Percentiles rank a stretch among this genome's conserved stretches.
phyloP scores from a whole-genome alignment of 2,888 invertebrate genomes.

The Oithona nana region DNA sequence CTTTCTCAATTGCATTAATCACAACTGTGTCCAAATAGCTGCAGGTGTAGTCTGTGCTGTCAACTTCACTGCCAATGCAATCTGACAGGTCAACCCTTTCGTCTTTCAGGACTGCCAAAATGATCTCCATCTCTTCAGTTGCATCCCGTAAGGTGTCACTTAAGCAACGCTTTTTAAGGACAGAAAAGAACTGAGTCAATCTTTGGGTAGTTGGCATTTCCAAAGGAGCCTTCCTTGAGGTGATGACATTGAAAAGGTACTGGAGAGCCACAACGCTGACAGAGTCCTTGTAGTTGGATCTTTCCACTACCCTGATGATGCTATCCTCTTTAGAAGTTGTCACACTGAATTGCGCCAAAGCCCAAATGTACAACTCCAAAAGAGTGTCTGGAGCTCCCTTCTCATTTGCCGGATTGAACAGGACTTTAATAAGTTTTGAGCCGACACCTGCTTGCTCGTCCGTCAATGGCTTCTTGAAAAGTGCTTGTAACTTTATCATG shows the following conservation, averaged over 20 bases:
- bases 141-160: not conserved
- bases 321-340: not conserved
- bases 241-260: not conserved
- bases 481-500: not conserved
- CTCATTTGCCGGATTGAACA: not conserved
- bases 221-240: not conserved
- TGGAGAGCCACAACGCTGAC: not conserved
- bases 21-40: not conserved
- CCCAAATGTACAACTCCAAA: not conserved
- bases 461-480: not conserved
- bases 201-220: not conserved
- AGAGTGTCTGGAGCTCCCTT: not conserved
- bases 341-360: not conserved
- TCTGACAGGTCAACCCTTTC: not conserved
- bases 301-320: not conserved
- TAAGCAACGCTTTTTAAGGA: not conserved
- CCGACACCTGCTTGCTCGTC: not conserved
- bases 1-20: not conserved
- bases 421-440: not conserved
- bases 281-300: not conserved
- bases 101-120: not conserved
- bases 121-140: not conserved
- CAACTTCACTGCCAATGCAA: not conserved
- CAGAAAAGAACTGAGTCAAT: not conserved
- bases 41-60: not conserved